Base-by-base conservation (phyloP, 2,888 invertebrate genomes). In the Anodontia alba region DNA sequence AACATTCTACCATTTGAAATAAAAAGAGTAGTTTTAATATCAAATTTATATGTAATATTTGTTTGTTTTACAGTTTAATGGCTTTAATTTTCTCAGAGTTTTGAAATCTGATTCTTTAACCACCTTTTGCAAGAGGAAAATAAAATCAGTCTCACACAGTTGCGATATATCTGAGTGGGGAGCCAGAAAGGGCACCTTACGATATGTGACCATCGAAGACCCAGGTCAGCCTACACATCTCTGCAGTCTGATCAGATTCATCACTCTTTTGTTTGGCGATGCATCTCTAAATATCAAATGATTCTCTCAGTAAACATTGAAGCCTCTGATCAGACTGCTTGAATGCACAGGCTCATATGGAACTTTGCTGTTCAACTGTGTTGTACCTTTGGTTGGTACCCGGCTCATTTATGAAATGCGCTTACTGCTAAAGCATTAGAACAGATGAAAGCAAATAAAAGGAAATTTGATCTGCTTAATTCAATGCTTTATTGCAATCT, bases 381-480 rank as follows among this genome's bases (percentile, higher is more conserved):
- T n/a, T n/a, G n/a, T n/a, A n/a, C n/a, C n/a, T n/a, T n/a, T n/a
- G n/a, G n/a, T n/a, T n/a, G n/a, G n/a, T n/a, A n/a, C n/a, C n/a
- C 29, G 57, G 29, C 62, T 29, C 29, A 62, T 62, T 62, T 62
- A 62, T 62, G 33, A 62, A 62, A 62, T 62, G 62, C 33, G 62
- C 62, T 62, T 62, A 62, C 62, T 62, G 62, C 33, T 5, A 62
- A 62, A 62, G 62, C 62, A 62, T 62, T 33, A 62, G 29, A 62
- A 62, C 33, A 62, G 62, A 62, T 62, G 62, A 62, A 62, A 31
- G 62, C 62, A 62, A 62, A 62, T 62, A 62, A 62, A 62, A 62
- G 62, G 62, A 31, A 62, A 62, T 33, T 15, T 23, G 33, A 62
- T 62, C 62, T 62, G 62, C 33, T 62, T 62, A 62, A 62, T 62